Conservation (phyloP, 2,888 invertebrate genomes). For the Aspidapion aeneum region DNA sequence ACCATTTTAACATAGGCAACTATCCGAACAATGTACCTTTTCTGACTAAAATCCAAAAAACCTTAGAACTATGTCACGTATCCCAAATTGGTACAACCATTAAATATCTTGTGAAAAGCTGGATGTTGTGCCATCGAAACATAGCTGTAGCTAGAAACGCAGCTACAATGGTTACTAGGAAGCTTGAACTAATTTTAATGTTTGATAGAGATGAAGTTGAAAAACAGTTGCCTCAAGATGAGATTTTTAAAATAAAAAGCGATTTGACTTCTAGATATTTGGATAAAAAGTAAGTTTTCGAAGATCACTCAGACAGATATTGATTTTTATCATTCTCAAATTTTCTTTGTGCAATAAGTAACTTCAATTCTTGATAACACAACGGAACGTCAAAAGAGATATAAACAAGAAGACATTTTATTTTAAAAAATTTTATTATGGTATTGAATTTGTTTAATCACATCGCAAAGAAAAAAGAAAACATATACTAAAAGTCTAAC, state of each 20-base stretch:
- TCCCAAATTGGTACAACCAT: conserved; percentile 71
- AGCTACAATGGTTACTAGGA: conserved; percentile 67
- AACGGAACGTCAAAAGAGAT: too few relatives aligned
- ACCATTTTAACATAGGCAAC: conserved; percentile 61
- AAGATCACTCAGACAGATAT: too few relatives aligned
- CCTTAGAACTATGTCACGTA: conserved; percentile 65
- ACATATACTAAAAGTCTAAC: too few relatives aligned
- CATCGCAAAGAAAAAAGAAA: too few relatives aligned
- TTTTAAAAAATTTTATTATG: too few relatives aligned
- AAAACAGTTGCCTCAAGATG: conserved; percentile 65
- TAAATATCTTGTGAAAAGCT: conserved; percentile 54
- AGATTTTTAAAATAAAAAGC: conserved; percentile 63
- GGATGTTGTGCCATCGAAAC: conserved; percentile 65
- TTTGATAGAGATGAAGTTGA: conserved; percentile 57
- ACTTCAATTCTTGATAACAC: too few relatives aligned
- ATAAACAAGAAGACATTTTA: too few relatives aligned
- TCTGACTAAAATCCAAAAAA: conserved; percentile 57
- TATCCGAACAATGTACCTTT: background rate
- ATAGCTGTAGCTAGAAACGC: conserved; percentile 65
- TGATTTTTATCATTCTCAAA: too few relatives aligned
- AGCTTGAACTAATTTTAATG: conserved; percentile 66
- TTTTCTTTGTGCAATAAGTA: too few relatives aligned
- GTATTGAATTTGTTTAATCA: too few relatives aligned
- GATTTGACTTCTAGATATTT: conserved; percentile 56
- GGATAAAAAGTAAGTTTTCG: conserved; percentile 55